These are phyloP conservation scores for Myopa tessellatipennis DNA, from an alignment of 2,888 invertebrate genomes.

Conservation along the genomic window DNA sequence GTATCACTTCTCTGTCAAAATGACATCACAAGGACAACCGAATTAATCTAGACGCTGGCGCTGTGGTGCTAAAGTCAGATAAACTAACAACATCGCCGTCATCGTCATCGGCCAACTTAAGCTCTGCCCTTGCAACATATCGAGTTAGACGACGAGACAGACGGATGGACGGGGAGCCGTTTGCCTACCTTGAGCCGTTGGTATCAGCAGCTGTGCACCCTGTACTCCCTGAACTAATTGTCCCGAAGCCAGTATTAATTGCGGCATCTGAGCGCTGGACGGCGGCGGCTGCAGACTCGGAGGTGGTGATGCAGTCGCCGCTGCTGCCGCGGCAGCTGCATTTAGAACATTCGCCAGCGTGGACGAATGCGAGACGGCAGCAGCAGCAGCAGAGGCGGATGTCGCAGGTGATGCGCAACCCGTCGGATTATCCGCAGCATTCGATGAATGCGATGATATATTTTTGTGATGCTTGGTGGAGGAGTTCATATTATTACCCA, in stretches of 20 bases:
- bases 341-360: conserved; percentile 62
- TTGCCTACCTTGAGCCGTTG: conserved; percentile 88
- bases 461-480: conserved; percentile 44
- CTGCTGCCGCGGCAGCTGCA: conserved; percentile 57
- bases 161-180: not conserved
- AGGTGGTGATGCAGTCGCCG: conserved; percentile 67
- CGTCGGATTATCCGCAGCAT: conserved; percentile 45
- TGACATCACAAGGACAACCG: not conserved
- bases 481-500: conserved; percentile 44
- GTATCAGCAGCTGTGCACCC: conserved; percentile 93
- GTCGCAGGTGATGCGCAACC: conserved; percentile 37
- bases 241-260: conserved; percentile 90
- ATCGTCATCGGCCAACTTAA: not conserved
- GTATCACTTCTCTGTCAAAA: conserved; percentile 14
- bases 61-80: conserved; percentile 6
- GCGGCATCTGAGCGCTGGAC: conserved; percentile 77
- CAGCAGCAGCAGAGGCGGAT: conserved; percentile 44
- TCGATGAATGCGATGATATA: conserved; percentile 50
- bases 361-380: conserved; percentile 43
- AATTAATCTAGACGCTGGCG: conserved; percentile 20
- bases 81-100: conserved; percentile 22
- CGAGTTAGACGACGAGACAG: not conserved
- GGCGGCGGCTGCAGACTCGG: conserved; percentile 61
- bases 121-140: not conserved
- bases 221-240: conserved; percentile 93